Evolutionary conservation across 2,797 vertebrate genomes (phyloP).

Genomic region (Lophotriccus pileatus): DNA sequence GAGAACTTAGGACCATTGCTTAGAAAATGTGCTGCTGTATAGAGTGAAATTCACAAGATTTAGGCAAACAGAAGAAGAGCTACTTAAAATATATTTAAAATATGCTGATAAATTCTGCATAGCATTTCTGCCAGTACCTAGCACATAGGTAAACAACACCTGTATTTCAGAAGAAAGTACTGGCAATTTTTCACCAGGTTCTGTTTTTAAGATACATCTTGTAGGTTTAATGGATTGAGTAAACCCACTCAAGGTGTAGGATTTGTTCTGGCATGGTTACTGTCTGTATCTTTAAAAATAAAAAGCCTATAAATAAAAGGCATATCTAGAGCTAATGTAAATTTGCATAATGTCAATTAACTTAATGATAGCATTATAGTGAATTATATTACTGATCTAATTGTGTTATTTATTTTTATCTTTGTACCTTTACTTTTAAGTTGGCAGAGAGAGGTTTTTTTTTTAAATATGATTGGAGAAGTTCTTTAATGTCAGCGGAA

Average conservation of each 20-base stretch:
- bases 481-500: background rate
- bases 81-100: background rate
- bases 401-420: background rate
- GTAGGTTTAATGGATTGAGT: background rate
- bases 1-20: background rate
- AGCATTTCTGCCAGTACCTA: background rate
- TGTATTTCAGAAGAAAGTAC: background rate
- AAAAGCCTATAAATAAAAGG: background rate
- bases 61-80: background rate
- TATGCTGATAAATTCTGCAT: background rate
- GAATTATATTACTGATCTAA: background rate
- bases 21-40: background rate
- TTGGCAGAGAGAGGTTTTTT: background rate
- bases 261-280: background rate
- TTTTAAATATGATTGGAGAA: background rate
- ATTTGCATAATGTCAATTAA: background rate
- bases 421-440: background rate
- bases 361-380: background rate
- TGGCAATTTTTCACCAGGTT: background rate
- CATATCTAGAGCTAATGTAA: background rate
- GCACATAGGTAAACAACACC: background rate
- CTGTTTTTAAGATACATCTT: background rate
- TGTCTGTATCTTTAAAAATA: conserved; percentile 5
- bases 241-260: background rate
- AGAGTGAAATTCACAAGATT: background rate